phyloP scores from a whole-genome alignment of 2,888 invertebrate species.

The Timandra comae region DNA sequence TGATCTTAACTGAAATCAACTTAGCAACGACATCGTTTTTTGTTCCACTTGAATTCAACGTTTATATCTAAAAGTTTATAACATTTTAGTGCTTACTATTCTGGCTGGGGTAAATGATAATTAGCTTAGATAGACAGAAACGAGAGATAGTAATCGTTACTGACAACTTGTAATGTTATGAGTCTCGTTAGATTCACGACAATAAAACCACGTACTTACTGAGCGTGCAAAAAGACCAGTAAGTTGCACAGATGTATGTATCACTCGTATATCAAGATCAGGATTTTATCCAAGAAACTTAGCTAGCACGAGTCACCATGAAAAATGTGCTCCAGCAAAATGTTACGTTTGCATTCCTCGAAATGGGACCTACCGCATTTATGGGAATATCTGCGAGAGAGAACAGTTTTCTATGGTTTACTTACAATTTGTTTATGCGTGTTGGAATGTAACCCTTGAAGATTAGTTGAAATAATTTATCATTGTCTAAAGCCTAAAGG shows the following conservation, averaged over 20 bases:
- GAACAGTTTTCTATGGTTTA: constrained; percentile 38
- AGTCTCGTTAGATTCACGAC: constrained; percentile 8
- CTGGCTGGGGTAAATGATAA: constrained; percentile 10
- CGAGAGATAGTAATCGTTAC: constrained; percentile 8
- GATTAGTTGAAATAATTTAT: no score
- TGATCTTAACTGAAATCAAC: no score
- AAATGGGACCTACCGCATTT: constrained; percentile 32
- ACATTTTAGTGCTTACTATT: constrained; percentile 1
- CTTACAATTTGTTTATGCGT: constrained; percentile 46
- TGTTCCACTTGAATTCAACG: constrained; percentile 1
- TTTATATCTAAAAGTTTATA: constrained; percentile 1
- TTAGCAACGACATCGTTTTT: neutral
- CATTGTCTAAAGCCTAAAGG: no score
- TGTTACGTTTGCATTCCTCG: constrained; percentile 11
- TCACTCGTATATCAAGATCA: constrained; percentile 12
- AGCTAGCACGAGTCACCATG: constrained; percentile 6
- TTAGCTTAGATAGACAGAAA: constrained; percentile 12
- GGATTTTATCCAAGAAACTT: constrained; percentile 14
- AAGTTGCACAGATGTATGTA: constrained; percentile 4
- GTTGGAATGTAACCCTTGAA: constrained; percentile 61
- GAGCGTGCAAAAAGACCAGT: constrained; percentile 12
- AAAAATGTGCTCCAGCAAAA: constrained; percentile 15
- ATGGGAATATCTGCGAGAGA: constrained; percentile 33
- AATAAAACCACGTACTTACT: constrained; percentile 9
- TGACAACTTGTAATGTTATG: constrained; percentile 4